These are phyloP conservation scores for Polylopha cassiicola DNA, from an alignment of 2,888 invertebrate genomes.

Conservation along the genomic window DNA sequence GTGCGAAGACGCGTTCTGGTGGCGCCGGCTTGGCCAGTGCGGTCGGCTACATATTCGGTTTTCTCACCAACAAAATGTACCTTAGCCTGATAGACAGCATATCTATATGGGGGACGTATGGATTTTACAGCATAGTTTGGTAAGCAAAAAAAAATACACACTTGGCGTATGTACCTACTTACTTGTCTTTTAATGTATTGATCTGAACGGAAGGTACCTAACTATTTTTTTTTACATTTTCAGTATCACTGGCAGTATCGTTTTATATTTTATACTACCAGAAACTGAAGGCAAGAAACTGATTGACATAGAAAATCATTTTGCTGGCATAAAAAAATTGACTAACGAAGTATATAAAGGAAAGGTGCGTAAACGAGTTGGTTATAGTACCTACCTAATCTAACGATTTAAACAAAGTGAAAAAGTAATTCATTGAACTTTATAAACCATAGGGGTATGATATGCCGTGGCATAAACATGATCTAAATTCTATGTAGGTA, in stretches of 20 bases:
- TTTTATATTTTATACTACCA: constrained; percentile 83
- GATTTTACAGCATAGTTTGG: constrained; percentile 80
- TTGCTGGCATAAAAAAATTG: constrained; percentile 75
- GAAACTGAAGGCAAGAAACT: constrained; percentile 90
- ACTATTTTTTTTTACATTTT: constrained; percentile 28
- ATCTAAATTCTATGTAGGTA: no score
- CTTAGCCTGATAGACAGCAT: constrained; percentile 79
- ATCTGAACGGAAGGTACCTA: constrained; percentile 1
- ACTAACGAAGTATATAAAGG: constrained; percentile 64
- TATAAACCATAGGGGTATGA: no score
- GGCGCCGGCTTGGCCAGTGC: constrained; percentile 86
- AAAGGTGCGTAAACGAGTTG: constrained; percentile 35
- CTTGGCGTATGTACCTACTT: background rate
- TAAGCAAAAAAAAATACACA: constrained; percentile 28
- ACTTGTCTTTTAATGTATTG: background rate
- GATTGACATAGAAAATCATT: constrained; percentile 83
- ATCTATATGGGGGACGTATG: constrained; percentile 84
- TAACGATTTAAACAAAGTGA: constrained; percentile 1
- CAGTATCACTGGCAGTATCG: constrained; percentile 79
- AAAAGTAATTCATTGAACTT: background rate
- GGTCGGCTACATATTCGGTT: constrained; percentile 85
- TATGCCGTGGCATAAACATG: no score
- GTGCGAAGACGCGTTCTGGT: constrained; percentile 81
- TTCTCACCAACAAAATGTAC: constrained; percentile 85
- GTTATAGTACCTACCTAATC: background rate